Conservation (phyloP, 1,140 invertebrate species). For the Leguminivora glycinivorella region DNA sequence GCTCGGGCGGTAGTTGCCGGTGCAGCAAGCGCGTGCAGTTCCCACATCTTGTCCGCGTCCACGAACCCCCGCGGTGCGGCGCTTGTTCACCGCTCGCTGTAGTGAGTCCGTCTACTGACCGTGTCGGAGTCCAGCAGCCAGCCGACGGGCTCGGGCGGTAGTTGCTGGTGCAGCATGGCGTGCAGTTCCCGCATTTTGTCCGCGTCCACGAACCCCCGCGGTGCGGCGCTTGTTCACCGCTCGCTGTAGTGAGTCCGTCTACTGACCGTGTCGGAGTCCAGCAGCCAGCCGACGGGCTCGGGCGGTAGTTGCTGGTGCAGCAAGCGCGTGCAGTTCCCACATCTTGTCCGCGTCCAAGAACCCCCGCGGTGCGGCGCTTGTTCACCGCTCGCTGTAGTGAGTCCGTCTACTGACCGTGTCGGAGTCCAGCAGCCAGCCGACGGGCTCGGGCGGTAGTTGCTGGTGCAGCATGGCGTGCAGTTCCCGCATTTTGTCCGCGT, state of each 20-base stretch:
- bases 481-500: constrained; percentile 59
- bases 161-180: constrained; percentile 55
- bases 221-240: constrained; percentile 61
- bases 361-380: constrained; percentile 64
- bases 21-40: constrained; percentile 57
- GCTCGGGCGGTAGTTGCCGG: constrained; percentile 61
- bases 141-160: constrained; percentile 62
- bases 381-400: too few relatives aligned
- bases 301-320: constrained; percentile 62
- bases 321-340: too few relatives aligned
- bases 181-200: constrained; percentile 63
- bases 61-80: constrained; percentile 63
- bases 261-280: constrained; percentile 42
- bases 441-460: constrained; percentile 61
- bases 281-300: constrained; percentile 62
- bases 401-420: constrained; percentile 45
- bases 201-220: constrained; percentile 63
- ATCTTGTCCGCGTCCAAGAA: too few relatives aligned
- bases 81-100: too few relatives aligned
- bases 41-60: too few relatives aligned
- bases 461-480: constrained; percentile 60
- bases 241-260: background rate
- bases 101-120: too few relatives aligned
- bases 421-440: constrained; percentile 57
- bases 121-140: constrained; percentile 52